Conservation (phyloP, 2,888 invertebrate genomes). For the Ophioninae sp. region DNA sequence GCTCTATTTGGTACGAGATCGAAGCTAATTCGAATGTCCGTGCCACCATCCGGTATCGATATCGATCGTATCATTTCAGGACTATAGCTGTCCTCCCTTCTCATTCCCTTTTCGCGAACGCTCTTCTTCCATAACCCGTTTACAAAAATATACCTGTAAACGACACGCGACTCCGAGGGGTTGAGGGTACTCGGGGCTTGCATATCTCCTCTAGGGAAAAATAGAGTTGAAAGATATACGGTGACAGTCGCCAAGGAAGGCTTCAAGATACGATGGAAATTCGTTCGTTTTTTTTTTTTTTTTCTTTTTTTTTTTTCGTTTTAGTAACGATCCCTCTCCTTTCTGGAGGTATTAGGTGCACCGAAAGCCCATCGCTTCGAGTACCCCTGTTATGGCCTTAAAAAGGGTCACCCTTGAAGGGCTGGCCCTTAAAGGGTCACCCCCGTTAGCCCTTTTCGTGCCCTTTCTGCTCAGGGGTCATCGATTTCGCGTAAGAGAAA, state of each 20-base stretch:
- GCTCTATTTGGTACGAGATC: conserved; percentile 1
- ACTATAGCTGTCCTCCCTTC: neutral
- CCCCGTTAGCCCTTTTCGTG: neutral
- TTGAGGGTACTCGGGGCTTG: conserved; percentile 18
- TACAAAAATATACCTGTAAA: neutral
- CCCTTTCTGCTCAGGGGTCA: neutral
- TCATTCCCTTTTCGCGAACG: conserved; percentile 6
- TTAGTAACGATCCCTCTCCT: conserved; percentile 56
- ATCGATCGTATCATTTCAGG: conserved; percentile 52
- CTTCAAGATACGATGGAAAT: conserved; percentile 59
- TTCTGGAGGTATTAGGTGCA: conserved; percentile 41
- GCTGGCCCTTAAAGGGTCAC: neutral
- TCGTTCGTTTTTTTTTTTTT: no score
- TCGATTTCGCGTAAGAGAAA: conserved; percentile 11
- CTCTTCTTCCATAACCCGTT: neutral
- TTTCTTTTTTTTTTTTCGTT: conserved; percentile 55
- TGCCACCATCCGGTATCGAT: conserved; percentile 44
- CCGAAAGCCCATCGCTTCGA: conserved; percentile 23
- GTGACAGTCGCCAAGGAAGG: conserved; percentile 51
- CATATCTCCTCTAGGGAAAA: conserved; percentile 64
- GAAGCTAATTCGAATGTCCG: conserved; percentile 6
- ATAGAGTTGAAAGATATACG: conserved; percentile 59
- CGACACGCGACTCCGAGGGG: conserved; percentile 26
- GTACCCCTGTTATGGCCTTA: neutral
- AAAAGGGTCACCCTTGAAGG: neutral